phyloP scores from a whole-genome alignment of 2,888 invertebrate species.

The Drosophila falleni region DNA sequence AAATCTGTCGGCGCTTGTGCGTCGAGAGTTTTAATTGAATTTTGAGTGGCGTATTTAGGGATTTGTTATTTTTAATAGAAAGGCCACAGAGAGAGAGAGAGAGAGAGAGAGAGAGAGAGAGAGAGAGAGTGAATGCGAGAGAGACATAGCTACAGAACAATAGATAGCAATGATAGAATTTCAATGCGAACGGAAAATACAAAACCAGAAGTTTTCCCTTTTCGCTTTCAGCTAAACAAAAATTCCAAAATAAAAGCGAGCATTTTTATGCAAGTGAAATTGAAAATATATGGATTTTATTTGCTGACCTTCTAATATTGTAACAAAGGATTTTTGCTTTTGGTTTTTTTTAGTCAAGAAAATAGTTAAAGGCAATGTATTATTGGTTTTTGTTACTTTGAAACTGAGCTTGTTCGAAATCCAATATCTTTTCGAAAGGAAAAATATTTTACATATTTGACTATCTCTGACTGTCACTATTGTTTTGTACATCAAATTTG shows the following conservation, averaged over 20 bases:
- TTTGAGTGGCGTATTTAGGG: conserved; percentile 78
- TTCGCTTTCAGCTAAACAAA: conserved; percentile 22
- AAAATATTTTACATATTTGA: neutral
- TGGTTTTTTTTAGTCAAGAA: neutral
- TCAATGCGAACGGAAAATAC: conserved; percentile 34
- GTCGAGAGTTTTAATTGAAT: conserved; percentile 78
- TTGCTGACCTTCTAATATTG: conserved; percentile 16
- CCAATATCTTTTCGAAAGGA: neutral
- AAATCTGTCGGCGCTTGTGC: conserved; percentile 71
- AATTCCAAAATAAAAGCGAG: conserved; percentile 24
- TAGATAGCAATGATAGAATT: conserved; percentile 46
- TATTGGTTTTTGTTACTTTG: neutral
- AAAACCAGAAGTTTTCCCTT: conserved; percentile 24
- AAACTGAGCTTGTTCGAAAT: neutral
- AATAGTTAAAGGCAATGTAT: conserved; percentile 6
- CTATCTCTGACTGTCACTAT: conserved; percentile 9
- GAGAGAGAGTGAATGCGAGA: neutral
- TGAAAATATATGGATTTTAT: conserved; percentile 28
- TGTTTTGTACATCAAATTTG: conserved; percentile 25
- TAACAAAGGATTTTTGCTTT: conserved; percentile 10
- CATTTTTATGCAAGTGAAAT: conserved; percentile 24
- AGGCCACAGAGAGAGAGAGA: conserved; percentile 35
- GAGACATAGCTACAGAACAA: conserved; percentile 17
- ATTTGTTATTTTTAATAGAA: conserved; percentile 80
- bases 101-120: neutral